Percentiles rank a stretch among this genome's conserved stretches.
Conservation (phyloP, 2,113 vertebrate genomes). For the Sinocyclocheilus grahami region DNA sequence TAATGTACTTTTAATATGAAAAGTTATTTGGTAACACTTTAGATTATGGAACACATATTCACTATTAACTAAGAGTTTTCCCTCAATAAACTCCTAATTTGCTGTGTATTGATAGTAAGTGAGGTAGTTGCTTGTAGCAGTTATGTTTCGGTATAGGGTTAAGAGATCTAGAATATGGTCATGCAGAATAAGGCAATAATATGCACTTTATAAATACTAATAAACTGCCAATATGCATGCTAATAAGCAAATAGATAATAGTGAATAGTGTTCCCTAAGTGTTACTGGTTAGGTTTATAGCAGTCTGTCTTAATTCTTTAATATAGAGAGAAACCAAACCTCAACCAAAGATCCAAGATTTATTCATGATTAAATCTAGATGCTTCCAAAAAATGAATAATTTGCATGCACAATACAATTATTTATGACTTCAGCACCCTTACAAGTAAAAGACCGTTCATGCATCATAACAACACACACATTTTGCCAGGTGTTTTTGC, state of each 20-base stretch:
- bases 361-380: not conserved
- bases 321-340: not conserved
- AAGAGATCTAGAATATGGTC: no score
- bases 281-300: not conserved
- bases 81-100: no score
- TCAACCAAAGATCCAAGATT: not conserved
- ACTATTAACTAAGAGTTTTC: no score
- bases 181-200: not conserved
- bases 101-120: no score
- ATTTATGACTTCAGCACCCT: not conserved
- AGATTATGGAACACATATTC: no score
- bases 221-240: not conserved
- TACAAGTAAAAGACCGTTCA: not conserved
- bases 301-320: not conserved
- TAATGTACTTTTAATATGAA: not conserved
- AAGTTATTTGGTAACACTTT: not conserved
- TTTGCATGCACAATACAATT: not conserved
- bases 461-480: not conserved
- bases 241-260: not conserved
- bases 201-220: not conserved
- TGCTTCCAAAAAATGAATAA: constrained; percentile 7
- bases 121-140: no score
- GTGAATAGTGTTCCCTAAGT: not conserved
- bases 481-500: not conserved
- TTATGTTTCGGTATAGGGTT: no score